Conservation (phyloP, 2,797 vertebrate species). For the Sebastes dallii region DNA sequence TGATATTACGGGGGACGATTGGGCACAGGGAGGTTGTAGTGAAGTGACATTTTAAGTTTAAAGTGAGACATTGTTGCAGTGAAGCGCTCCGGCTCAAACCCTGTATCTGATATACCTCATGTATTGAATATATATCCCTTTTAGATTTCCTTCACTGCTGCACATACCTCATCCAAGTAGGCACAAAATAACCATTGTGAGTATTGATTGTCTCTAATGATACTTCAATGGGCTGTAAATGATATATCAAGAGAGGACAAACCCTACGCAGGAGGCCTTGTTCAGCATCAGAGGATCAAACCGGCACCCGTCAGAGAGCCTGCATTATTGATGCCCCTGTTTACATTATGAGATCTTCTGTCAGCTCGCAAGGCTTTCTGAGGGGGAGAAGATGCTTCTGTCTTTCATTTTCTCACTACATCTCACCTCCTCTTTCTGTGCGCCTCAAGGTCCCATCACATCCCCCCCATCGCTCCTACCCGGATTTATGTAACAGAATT, state of each 20-base stretch:
- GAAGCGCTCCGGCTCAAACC: background rate
- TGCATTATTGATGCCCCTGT: slow-evolving; percentile 81
- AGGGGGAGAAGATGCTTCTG: slow-evolving; percentile 7
- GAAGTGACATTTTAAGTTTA: background rate
- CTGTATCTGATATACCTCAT: background rate
- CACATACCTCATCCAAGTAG: background rate
- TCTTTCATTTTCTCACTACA: slow-evolving; percentile 34
- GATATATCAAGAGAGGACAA: slow-evolving; percentile 45
- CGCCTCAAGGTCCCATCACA: slow-evolving; percentile 14
- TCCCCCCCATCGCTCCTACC: background rate
- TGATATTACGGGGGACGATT: too few species aligned
- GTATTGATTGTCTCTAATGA: slow-evolving; percentile 54
- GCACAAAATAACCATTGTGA: slow-evolving; percentile 22
- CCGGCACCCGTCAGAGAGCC: slow-evolving; percentile 30
- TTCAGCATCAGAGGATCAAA: slow-evolving; percentile 53
- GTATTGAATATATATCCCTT: background rate
- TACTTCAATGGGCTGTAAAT: slow-evolving; percentile 44
- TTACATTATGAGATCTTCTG: slow-evolving; percentile 68
- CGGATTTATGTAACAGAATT: slow-evolving; percentile 52
- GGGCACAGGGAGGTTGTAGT: background rate
- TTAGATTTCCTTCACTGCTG: background rate
- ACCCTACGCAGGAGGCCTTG: slow-evolving; percentile 15
- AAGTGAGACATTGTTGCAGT: background rate
- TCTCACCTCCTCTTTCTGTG: slow-evolving; percentile 17
- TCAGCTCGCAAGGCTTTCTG: slow-evolving; percentile 50